A percentile compares a stretch with the other conserved stretches of the same genome.
Evolutionary conservation across 2,797 vertebrate species (phyloP).

Genomic region (Orestias chungarensis): DNA sequence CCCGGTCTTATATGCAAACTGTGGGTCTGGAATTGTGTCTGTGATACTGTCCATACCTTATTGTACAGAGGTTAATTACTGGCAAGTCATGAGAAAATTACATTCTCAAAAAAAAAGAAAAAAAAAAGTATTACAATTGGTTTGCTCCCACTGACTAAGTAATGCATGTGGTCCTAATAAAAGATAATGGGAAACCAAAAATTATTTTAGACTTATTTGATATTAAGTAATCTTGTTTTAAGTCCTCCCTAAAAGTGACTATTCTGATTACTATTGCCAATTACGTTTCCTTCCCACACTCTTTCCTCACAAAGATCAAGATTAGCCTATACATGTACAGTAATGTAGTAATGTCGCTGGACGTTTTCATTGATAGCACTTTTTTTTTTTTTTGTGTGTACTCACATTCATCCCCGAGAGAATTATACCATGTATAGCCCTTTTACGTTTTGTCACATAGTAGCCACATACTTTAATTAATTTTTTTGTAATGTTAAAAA

Average conservation of each 20-base stretch:
- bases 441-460: not conserved
- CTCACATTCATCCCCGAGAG: constrained; percentile 61
- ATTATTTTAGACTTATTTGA: constrained; percentile 79
- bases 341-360: constrained; percentile 69
- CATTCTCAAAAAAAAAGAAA: constrained; percentile 87
- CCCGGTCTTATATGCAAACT: constrained; percentile 79
- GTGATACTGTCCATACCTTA: constrained; percentile 80
- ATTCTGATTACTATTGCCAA: constrained; percentile 81
- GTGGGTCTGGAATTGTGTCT: constrained; percentile 78
- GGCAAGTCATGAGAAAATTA: constrained; percentile 85
- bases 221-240: constrained; percentile 85
- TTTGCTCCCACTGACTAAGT: constrained; percentile 74
- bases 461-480: not conserved
- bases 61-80: constrained; percentile 87
- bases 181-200: constrained; percentile 82
- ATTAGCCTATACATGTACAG: constrained; percentile 73
- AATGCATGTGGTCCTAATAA: constrained; percentile 71
- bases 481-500: not conserved
- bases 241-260: constrained; percentile 79
- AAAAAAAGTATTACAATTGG: constrained; percentile 85
- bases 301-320: constrained; percentile 79
- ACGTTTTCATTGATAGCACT: constrained; percentile 68
- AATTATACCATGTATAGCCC: constrained; percentile 26
- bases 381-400: constrained; percentile 69
- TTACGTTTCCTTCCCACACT: constrained; percentile 77